Base-by-base conservation (phyloP, 1,140 invertebrate species). In the Drosophila parabipectinata region DNA sequence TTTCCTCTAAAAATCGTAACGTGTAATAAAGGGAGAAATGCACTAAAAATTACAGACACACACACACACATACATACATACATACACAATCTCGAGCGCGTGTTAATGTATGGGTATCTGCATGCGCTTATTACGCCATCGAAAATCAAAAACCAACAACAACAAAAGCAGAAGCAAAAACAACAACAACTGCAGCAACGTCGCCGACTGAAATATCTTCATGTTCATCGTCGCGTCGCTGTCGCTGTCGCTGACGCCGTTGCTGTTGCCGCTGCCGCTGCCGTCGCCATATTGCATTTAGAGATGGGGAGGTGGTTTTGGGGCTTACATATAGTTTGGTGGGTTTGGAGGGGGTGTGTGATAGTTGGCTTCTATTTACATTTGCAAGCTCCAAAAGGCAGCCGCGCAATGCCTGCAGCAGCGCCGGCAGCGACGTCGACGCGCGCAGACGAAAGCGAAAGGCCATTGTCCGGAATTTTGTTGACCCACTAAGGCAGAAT, bases 391-490 rank as follows among this genome's bases (percentile, higher is more conserved):
- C 67, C 51, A 62, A 50, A 62, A 52, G 69, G 69, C 73, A 66
- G 51, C 72, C 58, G 57, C 73, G 67, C 61, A 47, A 10, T 18
- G 61, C 64, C 53, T 9, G 32, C 18, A n/a, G 30, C 68, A 59
- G 30, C 32, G 59, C 45, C 59, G 44, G n/a, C 60, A 32, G 30
- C 76, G 75, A 41, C 58, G 56, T 26, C 61, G 60, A 47, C 66
- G 59, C 75, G 84, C 50, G 72, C 90, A 91, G 82, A 91, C 90
- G 90, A 91, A 91, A 91, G 90, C 90, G 90, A 91, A 91, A 91
- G 90, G 90, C 90, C 90, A 91, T 91, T 91, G 90, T 88, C 90
- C 90, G 87, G 90, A 91, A 91, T 90, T 91, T 91, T 89, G 90
- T 91, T 91, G 90, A 91, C 90, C 90, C 91, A 91, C 90, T 91